These are phyloP conservation scores for Plectus sambesii DNA, from an alignment of 1,140 invertebrate species.

Conservation along the genomic window DNA sequence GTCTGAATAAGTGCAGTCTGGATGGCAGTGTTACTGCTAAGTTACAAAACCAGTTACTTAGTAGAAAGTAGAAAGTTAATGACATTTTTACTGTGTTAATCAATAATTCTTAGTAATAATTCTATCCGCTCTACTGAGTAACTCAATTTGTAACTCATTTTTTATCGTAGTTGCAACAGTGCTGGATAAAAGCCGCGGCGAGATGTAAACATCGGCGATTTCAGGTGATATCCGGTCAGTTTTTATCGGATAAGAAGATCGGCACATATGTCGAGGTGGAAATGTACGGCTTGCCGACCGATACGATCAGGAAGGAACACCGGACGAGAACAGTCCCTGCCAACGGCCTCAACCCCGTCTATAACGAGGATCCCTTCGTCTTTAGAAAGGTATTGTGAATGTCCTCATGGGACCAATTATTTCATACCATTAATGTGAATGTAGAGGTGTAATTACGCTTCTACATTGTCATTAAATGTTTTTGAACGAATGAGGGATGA, in stretches of 20 bases:
- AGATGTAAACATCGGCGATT: slow-evolving; percentile 21
- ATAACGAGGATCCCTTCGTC: slow-evolving; percentile 94
- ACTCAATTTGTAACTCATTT: not conserved
- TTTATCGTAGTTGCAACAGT: not conserved
- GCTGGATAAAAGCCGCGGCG: not conserved
- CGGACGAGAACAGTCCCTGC: slow-evolving; percentile 83
- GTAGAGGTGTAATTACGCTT: no score
- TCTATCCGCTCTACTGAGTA: no score
- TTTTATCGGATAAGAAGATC: slow-evolving; percentile 95
- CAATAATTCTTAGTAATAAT: not conserved
- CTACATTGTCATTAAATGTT: no score
- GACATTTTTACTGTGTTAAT: slow-evolving; percentile 5
- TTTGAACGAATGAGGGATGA: no score
- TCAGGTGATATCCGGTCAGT: slow-evolving; percentile 95
- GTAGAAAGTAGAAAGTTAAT: no score
- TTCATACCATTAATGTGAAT: not conserved
- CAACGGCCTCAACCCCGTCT: slow-evolving; percentile 92
- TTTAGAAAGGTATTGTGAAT: slow-evolving; percentile 92
- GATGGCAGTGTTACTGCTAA: no score
- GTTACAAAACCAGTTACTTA: no score
- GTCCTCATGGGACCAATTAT: slow-evolving; percentile 14
- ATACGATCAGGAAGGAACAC: slow-evolving; percentile 97
- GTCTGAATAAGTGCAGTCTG: no score
- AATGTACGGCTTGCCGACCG: slow-evolving; percentile 97
- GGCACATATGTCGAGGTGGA: slow-evolving; percentile 99